Evolutionary conservation across 2,888 invertebrate species (phyloP).

Genomic region (Aporophyla lueneburgensis): DNA sequence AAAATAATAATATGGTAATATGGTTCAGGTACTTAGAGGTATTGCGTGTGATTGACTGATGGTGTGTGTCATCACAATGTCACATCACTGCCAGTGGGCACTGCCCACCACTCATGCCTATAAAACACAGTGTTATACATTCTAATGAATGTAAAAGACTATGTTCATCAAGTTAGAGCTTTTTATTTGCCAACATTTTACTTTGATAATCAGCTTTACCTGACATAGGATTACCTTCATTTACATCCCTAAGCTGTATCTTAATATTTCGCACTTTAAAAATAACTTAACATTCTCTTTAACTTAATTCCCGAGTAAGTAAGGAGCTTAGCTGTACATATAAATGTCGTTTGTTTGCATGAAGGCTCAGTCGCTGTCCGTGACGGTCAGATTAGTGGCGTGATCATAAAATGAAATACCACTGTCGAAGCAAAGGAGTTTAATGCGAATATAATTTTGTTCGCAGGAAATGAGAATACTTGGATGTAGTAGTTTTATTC

Average conservation of each 20-base stretch:
- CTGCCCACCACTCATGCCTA: too few species aligned
- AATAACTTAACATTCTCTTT: constrained; percentile 6
- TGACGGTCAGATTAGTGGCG: constrained; percentile 19
- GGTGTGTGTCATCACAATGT: background rate
- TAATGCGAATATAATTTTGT: constrained; percentile 27
- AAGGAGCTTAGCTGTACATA: constrained; percentile 32
- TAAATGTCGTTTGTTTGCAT: constrained; percentile 8
- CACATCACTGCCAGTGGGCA: too few species aligned
- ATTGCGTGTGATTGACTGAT: background rate
- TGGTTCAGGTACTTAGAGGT: background rate
- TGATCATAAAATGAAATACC: constrained; percentile 7
- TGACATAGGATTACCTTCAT: background rate
- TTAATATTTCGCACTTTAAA: constrained; percentile 25
- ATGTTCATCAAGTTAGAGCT: background rate
- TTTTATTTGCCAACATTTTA: background rate
- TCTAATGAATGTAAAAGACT: too few species aligned
- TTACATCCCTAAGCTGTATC: constrained; percentile 2
- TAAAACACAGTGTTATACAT: background rate
- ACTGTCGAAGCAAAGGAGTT: background rate
- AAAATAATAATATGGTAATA: background rate
- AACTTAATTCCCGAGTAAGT: constrained; percentile 17
- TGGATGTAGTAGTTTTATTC: background rate
- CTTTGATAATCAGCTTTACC: background rate
- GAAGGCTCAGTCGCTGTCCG: constrained; percentile 39
- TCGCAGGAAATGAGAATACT: constrained; percentile 22